Conservation (phyloP, 2,113 vertebrate species). For the Lagopus muta region DNA sequence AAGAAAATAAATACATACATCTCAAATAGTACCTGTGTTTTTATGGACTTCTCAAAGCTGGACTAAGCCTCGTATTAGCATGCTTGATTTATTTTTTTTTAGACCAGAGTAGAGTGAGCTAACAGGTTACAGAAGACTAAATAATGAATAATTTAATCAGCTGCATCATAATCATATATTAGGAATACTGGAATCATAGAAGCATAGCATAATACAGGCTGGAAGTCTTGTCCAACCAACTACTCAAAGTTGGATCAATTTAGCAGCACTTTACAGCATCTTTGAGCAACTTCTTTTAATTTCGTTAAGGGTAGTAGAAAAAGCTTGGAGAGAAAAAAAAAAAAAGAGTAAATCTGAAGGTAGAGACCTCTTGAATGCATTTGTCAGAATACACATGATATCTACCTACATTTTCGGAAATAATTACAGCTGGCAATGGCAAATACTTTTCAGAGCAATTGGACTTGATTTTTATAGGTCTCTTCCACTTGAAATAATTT, state of each 20-base stretch:
- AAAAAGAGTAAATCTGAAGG: background rate
- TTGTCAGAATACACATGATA: background rate
- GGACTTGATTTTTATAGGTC: background rate
- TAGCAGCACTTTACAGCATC: rapidly evolving
- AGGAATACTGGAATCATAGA: background rate
- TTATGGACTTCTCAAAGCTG: background rate
- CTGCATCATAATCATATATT: background rate
- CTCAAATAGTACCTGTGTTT: background rate
- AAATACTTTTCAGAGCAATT: background rate
- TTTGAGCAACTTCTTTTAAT: background rate
- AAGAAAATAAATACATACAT: background rate
- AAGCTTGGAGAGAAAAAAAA: rapidly evolving
- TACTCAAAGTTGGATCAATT: background rate
- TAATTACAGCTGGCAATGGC: background rate
- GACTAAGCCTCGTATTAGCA: background rate
- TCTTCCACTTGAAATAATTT: background rate
- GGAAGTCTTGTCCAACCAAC: background rate
- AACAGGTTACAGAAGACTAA: background rate
- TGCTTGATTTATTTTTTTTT: background rate
- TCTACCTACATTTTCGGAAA: background rate
- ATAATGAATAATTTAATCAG: background rate
- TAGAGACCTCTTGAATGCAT: background rate
- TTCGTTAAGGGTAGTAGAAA: background rate
- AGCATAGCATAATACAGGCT: background rate
- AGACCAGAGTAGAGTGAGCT: background rate